Percentiles rank a stretch among this genome's conserved stretches.
phyloP scores from a whole-genome alignment of 1,140 invertebrate species.

The Solen grandis region DNA sequence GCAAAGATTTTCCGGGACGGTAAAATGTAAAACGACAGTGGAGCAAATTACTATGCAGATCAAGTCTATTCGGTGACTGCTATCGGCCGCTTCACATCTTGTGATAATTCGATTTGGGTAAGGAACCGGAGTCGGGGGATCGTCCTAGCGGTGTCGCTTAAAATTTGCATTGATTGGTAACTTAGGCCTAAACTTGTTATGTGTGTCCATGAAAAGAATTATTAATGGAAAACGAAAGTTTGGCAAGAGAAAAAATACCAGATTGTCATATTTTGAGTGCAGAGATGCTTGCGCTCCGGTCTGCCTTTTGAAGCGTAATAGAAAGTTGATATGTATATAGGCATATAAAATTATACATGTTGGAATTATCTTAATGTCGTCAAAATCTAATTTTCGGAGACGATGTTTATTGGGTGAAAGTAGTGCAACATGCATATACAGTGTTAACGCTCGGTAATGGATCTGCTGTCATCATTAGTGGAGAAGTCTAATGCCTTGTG shows the following conservation, averaged over 20 bases:
- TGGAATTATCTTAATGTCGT: no score
- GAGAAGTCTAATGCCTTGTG: no score
- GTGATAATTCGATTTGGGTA: conserved; percentile 49
- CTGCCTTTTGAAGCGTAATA: neutral
- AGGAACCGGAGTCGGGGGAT: conserved; percentile 42
- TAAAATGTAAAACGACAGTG: conserved; percentile 3
- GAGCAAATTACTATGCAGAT: conserved; percentile 36
- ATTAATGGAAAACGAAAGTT: neutral
- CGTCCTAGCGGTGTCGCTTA: conserved; percentile 14
- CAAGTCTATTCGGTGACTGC: conserved; percentile 32
- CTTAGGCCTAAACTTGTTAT: conserved; percentile 54
- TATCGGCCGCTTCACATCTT: conserved; percentile 19
- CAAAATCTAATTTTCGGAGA: no score
- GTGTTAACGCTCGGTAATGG: no score
- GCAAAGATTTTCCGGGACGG: conserved; percentile 1
- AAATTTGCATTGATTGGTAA: conserved; percentile 51
- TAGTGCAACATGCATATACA: no score
- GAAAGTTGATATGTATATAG: no score
- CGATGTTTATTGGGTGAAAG: no score
- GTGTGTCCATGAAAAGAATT: conserved; percentile 8
- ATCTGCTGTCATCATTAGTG: no score
- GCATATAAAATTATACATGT: no score
- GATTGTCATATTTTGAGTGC: neutral
- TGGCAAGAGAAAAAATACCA: no score
- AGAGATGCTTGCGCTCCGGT: neutral